phyloP scores from a whole-genome alignment of 2,888 invertebrate species.

The Abrostola tripartita region DNA sequence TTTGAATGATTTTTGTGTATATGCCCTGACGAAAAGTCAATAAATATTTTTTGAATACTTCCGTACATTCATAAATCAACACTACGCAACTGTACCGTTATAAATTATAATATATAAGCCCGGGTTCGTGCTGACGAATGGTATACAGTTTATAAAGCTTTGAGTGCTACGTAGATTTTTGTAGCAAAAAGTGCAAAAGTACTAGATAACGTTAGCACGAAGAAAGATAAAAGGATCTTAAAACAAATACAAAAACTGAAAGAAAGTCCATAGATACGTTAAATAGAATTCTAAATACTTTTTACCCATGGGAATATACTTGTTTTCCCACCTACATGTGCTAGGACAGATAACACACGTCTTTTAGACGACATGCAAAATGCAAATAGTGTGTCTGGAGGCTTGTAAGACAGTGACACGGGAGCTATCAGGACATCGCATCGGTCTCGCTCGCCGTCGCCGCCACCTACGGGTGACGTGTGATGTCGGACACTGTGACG shows the following conservation, averaged over 20 bases:
- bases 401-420: slow-evolving; percentile 71
- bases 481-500: slow-evolving; percentile 56
- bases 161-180: background rate
- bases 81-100: no score
- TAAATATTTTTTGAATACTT: no score
- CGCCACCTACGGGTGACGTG: slow-evolving; percentile 57
- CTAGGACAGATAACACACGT: slow-evolving; percentile 65
- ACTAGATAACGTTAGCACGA: slow-evolving; percentile 27
- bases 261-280: slow-evolving; percentile 41
- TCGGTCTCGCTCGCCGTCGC: slow-evolving; percentile 49
- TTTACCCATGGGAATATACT: slow-evolving; percentile 56
- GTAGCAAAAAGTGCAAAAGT: slow-evolving; percentile 17
- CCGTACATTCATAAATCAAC: background rate
- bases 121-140: no score
- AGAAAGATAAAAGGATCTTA: slow-evolving; percentile 22
- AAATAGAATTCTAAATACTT: slow-evolving; percentile 46
- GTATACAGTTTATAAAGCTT: no score
- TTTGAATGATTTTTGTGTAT: slow-evolving; percentile 25
- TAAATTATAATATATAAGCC: no score
- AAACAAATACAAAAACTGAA: slow-evolving; percentile 30
- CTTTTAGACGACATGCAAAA: slow-evolving; percentile 69
- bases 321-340: slow-evolving; percentile 56
- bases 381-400: slow-evolving; percentile 77
- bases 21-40: background rate
- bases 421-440: slow-evolving; percentile 71